Percentiles rank a stretch among this genome's conserved stretches.
phyloP scores from a whole-genome alignment of 2,797 vertebrate genomes.

The Spea hammondii region DNA sequence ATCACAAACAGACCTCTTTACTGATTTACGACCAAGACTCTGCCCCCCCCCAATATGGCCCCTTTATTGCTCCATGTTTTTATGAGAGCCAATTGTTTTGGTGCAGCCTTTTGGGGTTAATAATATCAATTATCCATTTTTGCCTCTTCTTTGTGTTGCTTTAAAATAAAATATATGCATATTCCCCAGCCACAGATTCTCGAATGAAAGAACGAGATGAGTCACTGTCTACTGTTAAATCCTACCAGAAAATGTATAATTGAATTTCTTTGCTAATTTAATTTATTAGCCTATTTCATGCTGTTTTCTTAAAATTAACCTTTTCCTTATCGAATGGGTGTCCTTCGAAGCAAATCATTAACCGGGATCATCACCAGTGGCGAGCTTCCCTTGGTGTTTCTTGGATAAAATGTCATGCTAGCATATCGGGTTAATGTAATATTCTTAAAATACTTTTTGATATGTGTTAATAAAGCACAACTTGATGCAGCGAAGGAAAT shows the following conservation, averaged over 20 bases:
- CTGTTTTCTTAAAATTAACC: slow-evolving; percentile 22
- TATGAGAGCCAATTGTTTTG: not conserved
- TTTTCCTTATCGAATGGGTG: not conserved
- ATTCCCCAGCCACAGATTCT: slow-evolving; percentile 27
- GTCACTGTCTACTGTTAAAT: slow-evolving; percentile 43
- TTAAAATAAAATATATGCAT: slow-evolving; percentile 44
- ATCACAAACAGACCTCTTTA: not conserved
- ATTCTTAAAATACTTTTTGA: not conserved
- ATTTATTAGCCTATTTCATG: slow-evolving; percentile 36
- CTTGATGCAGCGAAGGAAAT: too few relatives aligned
- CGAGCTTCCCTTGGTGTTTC: not conserved
- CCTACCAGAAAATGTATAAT: slow-evolving; percentile 50
- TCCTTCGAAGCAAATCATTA: not conserved
- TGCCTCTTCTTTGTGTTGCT: slow-evolving; percentile 18
- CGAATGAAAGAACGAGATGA: slow-evolving; percentile 46
- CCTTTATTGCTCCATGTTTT: too few relatives aligned
- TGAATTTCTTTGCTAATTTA: slow-evolving; percentile 51
- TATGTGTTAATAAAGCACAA: too few relatives aligned
- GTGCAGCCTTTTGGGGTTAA: slow-evolving; percentile 17
- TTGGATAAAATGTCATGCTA: not conserved
- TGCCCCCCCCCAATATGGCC: too few relatives aligned
- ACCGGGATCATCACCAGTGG: not conserved
- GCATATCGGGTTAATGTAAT: not conserved
- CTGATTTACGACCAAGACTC: too few relatives aligned
- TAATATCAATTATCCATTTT: slow-evolving; percentile 22